A percentile compares a stretch with the other conserved stretches of the same genome.
Conservation (phyloP, 2,113 vertebrate species). For the Hydrochoerus hydrochaeris region DNA sequence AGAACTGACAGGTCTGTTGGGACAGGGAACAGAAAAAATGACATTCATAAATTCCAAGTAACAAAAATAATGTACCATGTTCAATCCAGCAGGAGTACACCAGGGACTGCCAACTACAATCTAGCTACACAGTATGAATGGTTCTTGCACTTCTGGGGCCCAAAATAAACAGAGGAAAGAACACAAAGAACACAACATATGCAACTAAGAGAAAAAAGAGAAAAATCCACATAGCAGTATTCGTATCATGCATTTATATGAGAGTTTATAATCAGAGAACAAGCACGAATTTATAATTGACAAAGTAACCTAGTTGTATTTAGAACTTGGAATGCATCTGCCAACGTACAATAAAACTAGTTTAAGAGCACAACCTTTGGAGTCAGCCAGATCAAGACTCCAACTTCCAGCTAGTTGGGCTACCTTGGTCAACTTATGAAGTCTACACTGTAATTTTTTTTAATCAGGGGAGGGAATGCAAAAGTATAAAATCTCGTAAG, state of each 20-base stretch:
- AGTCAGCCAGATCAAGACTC: neutral
- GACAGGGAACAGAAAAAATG: neutral
- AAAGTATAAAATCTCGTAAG: neutral
- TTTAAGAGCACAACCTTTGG: neutral
- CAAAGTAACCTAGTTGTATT: neutral
- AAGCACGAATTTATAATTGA: neutral
- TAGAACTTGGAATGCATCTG: neutral
- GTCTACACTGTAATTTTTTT: neutral
- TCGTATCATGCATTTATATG: neutral
- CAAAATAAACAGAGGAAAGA: neutral
- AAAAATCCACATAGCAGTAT: neutral
- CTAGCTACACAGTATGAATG: neutral
- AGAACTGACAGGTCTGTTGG: neutral
- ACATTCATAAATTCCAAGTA: slow-evolving; percentile 22
- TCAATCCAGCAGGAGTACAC: neutral
- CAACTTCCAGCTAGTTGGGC: neutral
- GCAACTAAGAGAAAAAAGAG: neutral
- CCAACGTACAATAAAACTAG: neutral
- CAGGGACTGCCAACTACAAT: slow-evolving; percentile 18
- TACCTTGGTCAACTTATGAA: neutral
- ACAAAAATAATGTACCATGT: neutral
- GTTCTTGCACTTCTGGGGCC: neutral
- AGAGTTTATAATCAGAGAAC: neutral
- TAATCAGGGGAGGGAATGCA: neutral
- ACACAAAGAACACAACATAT: neutral